Evolutionary conservation across 2,797 vertebrate species (phyloP), one percentile per base, ranked within the genome.

Genomic region (Mionectes olivaceus): DNA sequence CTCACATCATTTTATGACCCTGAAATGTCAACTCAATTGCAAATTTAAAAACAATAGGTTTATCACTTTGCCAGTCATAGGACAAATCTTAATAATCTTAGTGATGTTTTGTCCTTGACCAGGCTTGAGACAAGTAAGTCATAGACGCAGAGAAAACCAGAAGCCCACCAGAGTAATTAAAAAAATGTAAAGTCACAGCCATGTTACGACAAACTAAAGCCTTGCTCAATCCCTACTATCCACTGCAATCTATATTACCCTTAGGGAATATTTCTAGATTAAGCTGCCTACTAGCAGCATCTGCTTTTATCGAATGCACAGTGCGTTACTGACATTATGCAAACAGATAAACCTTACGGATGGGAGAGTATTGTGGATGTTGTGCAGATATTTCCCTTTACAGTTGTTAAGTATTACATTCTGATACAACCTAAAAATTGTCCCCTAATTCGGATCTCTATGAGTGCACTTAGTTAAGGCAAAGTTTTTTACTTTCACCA

Each of bases 1-100:
- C 68, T 79, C 68, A n/a, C 64, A 86, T 91, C 24, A 24, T 67
- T 90, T 92, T 39, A 88, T n/a, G 88, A 37, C 79, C 92, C 86
- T 59, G 78, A 96, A 94, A 95, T 13, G 90, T 94, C 95, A 93
- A 83, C 37, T 64, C 80, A 83, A 95, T 93, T 37, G 35, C 53
- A 85, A 83, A 71, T 91, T 70, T 53, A 24, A 88, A 92, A 95
- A 39, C 46, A 74, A 59, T 37, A 61, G 55, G 83, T 92, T 63
- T 79, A 94, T 90, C 82, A 81, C 43, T 95, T 92, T 94, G 90
- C 87, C 88, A 97, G 81, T 47, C 68, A 11, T 35, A 84, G 75
- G 53, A 65, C 25, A 15, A 76, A 90, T 53, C 49, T 59, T 77
- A 71, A 68, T 85, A 89, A 89, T 56, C 71, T 88, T 61, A 50